Conservation (phyloP, 2,888 invertebrate species). For the Apodemia zela region DNA sequence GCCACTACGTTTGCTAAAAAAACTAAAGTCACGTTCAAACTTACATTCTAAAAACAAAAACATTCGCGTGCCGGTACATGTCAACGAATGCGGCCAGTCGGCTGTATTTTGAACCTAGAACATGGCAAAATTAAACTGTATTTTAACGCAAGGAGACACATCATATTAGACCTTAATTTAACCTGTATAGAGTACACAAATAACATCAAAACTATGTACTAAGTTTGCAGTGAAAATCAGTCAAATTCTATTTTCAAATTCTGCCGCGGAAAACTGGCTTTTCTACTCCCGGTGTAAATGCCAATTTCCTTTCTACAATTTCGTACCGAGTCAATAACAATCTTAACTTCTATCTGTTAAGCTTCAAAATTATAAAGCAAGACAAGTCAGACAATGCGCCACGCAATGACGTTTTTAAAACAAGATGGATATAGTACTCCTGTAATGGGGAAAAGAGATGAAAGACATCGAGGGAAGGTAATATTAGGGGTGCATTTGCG, state of each 20-base stretch:
- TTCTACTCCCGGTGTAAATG: slow-evolving; percentile 73
- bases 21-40: slow-evolving; percentile 52
- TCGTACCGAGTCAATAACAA: slow-evolving; percentile 37
- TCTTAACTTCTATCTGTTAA: slow-evolving; percentile 37
- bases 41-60: slow-evolving; percentile 51
- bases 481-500: slow-evolving; percentile 66
- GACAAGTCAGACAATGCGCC: slow-evolving; percentile 68
- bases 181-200: slow-evolving; percentile 25
- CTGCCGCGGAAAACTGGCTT: slow-evolving; percentile 76
- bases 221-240: slow-evolving; percentile 48
- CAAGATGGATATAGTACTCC: slow-evolving; percentile 43
- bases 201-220: slow-evolving; percentile 34
- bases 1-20: slow-evolving; percentile 35
- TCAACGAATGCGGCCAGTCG: slow-evolving; percentile 66
- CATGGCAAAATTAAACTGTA: slow-evolving; percentile 39
- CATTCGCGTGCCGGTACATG: slow-evolving; percentile 75
- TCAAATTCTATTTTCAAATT: slow-evolving; percentile 68
- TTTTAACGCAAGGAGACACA: slow-evolving; percentile 24
- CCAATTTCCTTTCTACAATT: slow-evolving; percentile 69
- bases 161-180: slow-evolving; percentile 41
- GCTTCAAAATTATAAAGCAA: slow-evolving; percentile 40
- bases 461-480: slow-evolving; percentile 49
- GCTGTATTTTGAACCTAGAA: slow-evolving; percentile 53
- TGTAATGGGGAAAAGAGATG: slow-evolving; percentile 47
- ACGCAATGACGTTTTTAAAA: slow-evolving; percentile 75